A percentile compares a stretch with the other conserved stretches of the same genome.
Evolutionary conservation across 2,113 vertebrate species (phyloP).

Genomic region (Polyodon spathula): DNA sequence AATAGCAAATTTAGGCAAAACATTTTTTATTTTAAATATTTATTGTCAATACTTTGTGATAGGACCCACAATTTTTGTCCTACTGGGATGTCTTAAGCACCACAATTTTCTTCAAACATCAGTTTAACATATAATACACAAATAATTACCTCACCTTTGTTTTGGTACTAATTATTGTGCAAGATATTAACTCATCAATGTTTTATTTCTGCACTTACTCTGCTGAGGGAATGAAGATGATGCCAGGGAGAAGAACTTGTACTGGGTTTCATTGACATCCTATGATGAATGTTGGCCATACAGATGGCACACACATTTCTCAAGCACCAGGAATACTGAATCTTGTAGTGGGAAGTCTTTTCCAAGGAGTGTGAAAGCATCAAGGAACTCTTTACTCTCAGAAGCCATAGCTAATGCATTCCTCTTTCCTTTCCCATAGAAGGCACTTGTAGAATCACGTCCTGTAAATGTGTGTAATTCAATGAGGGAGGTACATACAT

Average conservation of each 20-base stretch:
- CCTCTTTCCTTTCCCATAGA: slow-evolving; percentile 24
- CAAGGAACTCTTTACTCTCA: slow-evolving; percentile 21
- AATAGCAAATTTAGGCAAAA: too few species aligned
- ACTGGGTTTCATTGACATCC: slow-evolving; percentile 20
- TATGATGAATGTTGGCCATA: slow-evolving; percentile 21
- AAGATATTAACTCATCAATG: too few species aligned
- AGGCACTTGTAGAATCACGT: slow-evolving; percentile 25
- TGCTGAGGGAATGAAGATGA: slow-evolving; percentile 22
- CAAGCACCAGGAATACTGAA: slow-evolving; percentile 19
- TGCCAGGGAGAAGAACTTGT: slow-evolving; percentile 23
- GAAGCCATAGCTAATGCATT: slow-evolving; percentile 19
- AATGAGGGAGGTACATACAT: slow-evolving; percentile 25
- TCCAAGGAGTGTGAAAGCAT: slow-evolving; percentile 23
- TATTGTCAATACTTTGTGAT: too few species aligned
- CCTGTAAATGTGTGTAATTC: slow-evolving; percentile 25
- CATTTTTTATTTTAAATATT: too few species aligned
- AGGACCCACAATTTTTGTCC: too few species aligned
- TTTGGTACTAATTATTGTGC: too few species aligned
- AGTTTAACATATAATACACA: too few species aligned
- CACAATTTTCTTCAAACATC: too few species aligned
- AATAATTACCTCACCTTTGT: too few species aligned
- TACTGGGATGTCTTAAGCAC: too few species aligned
- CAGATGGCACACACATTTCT: slow-evolving; percentile 22
- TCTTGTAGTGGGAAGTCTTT: slow-evolving; percentile 19
- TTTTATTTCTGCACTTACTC: too few species aligned